Evolutionary conservation across 2,888 invertebrate genomes (phyloP).

Genomic region (Sarcophaga rosellei): DNA sequence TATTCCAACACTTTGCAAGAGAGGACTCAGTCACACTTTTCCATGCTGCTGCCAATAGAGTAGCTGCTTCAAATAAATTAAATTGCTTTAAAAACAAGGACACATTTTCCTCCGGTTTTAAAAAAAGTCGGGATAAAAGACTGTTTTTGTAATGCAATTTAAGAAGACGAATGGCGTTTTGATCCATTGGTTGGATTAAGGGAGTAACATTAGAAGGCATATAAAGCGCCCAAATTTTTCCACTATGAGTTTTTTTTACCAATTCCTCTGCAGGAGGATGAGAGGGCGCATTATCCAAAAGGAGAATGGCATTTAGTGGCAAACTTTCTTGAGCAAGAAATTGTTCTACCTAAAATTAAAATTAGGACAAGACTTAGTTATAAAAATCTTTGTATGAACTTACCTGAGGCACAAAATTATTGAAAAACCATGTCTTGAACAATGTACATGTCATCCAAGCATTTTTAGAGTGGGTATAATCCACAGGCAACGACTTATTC

Average conservation of each 20-base stretch:
- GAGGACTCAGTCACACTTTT: too few relatives aligned
- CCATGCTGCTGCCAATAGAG: too few relatives aligned
- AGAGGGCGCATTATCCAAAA: conserved; percentile 13
- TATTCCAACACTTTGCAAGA: conserved; percentile 8
- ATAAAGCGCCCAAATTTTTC: too few relatives aligned
- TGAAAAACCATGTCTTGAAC: conserved; percentile 14
- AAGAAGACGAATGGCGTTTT: conserved; percentile 3
- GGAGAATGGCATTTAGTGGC: conserved; percentile 13
- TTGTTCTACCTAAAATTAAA: conserved; percentile 8
- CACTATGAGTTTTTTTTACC: too few relatives aligned
- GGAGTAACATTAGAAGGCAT: too few relatives aligned
- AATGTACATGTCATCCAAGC: conserved; percentile 17
- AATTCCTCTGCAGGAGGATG: too few relatives aligned
- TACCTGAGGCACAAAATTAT: conserved; percentile 25
- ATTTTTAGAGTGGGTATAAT: conserved; percentile 4
- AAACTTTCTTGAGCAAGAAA: conserved; percentile 9
- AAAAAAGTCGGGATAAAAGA: conserved; percentile 34
- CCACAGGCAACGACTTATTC: too few relatives aligned
- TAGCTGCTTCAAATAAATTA: too few relatives aligned
- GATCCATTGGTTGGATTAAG: too few relatives aligned
- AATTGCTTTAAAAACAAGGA: too few relatives aligned
- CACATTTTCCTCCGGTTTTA: conserved; percentile 3
- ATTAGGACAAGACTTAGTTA: background rate
- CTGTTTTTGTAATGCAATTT: conserved; percentile 45
- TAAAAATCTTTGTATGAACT: conserved; percentile 12